phyloP scores from a whole-genome alignment of 2,888 invertebrate genomes.

The Drosophila mimetica region DNA sequence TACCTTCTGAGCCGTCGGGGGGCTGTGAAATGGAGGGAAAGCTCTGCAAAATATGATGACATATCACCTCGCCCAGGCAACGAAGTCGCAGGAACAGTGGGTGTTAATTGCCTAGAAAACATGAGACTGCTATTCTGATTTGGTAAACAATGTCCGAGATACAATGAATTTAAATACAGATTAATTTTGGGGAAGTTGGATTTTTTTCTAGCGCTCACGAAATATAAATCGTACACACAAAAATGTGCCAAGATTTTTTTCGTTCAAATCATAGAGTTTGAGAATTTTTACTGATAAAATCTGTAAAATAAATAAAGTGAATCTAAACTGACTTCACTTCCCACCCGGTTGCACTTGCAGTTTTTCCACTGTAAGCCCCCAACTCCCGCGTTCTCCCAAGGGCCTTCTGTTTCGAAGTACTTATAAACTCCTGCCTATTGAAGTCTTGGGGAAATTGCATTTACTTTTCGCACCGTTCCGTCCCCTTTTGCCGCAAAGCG shows the following conservation, averaged over 20 bases:
- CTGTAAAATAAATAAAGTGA: neutral
- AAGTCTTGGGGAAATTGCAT: constrained; percentile 75
- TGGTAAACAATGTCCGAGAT: constrained; percentile 1
- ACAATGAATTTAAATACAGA: neutral
- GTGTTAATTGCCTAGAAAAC: constrained; percentile 3
- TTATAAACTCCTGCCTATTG: constrained; percentile 74
- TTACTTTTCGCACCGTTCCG: constrained; percentile 55
- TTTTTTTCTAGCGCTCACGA: neutral
- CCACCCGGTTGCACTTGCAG: neutral
- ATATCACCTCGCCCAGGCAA: constrained; percentile 51
- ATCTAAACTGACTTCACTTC: neutral
- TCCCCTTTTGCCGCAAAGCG: constrained; percentile 28
- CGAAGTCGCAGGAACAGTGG: constrained; percentile 16
- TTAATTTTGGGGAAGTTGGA: neutral
- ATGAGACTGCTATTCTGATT: no score
- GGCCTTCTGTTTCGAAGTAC: constrained; percentile 55
- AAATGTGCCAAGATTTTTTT: neutral
- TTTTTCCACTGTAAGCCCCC: neutral
- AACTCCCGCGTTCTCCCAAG: constrained; percentile 2
- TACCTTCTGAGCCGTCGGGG: constrained; percentile 27
- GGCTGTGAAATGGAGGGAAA: constrained; percentile 8
- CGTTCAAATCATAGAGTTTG: neutral
- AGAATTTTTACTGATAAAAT: neutral
- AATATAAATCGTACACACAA: neutral
- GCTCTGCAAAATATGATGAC: constrained; percentile 39